phyloP scores from a whole-genome alignment of 2,888 invertebrate genomes.

The Steromphala cineraria region DNA sequence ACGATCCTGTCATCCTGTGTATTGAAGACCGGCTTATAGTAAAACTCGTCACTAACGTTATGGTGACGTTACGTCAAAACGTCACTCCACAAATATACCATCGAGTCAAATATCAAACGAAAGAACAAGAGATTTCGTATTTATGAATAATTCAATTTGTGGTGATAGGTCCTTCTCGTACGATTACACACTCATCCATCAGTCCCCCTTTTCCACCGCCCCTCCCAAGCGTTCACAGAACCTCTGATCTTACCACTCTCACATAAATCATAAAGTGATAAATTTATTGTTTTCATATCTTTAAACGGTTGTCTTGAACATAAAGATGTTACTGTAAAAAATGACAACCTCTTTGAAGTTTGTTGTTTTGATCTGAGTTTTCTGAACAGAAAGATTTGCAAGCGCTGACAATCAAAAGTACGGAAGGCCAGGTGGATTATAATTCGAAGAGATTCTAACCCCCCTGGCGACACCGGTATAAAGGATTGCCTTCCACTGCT shows the following conservation, averaged over 20 bases:
- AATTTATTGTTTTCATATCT: slow-evolving; percentile 18
- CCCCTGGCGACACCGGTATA: background rate
- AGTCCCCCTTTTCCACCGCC: background rate
- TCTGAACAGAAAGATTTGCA: too few species aligned
- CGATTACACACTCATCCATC: slow-evolving; percentile 3
- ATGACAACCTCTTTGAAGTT: background rate
- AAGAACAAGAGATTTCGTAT: background rate
- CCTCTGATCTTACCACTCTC: background rate
- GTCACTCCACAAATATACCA: too few species aligned
- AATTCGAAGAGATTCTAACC: background rate
- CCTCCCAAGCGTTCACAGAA: background rate
- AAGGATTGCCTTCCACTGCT: background rate
- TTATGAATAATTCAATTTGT: slow-evolving; percentile 9
- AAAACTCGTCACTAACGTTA: too few species aligned
- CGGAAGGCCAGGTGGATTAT: background rate
- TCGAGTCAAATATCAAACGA: slow-evolving; percentile 9
- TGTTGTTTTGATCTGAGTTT: background rate
- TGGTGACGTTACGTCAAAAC: too few species aligned
- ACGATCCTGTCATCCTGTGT: too few species aligned
- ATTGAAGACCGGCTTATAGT: too few species aligned
- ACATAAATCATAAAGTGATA: slow-evolving; percentile 8
- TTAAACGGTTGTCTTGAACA: background rate
- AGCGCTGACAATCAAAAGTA: background rate
- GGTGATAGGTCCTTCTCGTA: background rate
- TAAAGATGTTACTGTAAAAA: slow-evolving; percentile 17